Evolutionary conservation across 2,797 vertebrate species (phyloP), one percentile per base, ranked within the genome.

Genomic region (Delichon dasypus): DNA sequence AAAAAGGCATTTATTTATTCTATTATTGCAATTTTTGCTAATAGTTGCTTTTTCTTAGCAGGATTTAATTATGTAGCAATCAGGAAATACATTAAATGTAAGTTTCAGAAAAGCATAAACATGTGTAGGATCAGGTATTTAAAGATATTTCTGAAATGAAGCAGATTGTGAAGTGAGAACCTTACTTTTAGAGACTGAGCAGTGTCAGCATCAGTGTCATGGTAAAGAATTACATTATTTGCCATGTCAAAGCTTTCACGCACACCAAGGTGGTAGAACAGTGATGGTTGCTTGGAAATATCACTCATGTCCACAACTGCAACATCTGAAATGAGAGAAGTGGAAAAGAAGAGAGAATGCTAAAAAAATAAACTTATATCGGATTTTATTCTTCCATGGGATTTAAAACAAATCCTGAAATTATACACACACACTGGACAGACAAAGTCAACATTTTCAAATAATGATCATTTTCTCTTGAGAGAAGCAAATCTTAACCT

Each of bases 251-350:
- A 99, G 95, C 99, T 99, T 97, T 99, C 99, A 77, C 99, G 98
- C 71, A 99, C 99, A 0, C 99, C 99, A 66, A 99, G 98, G 88
- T 99, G 99, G 94, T 99, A 99, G 95, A 99, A 99, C 80, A 99
- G 96, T 7, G 99, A 99, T 16, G 99, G 98, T 17, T 99, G 99
- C 68, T 98, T 98, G 96, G 98, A 99, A 93, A 99, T 97, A 66
- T 99, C 99, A 36, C 99, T 99, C 99, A 99, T 99, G 95, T 99
- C 99, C 96, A 99, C 99, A 44, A 99, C 98, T 0, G 99, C 99
- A 55, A 99, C 98, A 97, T 99, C 99, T 99, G 97, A 47, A 93
- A 97, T 36, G 87, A 97, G 55, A 92, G 23, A 42, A 11, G 27
- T 54, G 42, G n/a, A 26, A 34, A 36, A 71, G 51, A 75, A 86